Percentiles rank a stretch among this genome's conserved stretches.
These are phyloP conservation scores for Cebuella pygmaea DNA, from an alignment of 2,797 vertebrate genomes.

Conservation along the genomic window DNA sequence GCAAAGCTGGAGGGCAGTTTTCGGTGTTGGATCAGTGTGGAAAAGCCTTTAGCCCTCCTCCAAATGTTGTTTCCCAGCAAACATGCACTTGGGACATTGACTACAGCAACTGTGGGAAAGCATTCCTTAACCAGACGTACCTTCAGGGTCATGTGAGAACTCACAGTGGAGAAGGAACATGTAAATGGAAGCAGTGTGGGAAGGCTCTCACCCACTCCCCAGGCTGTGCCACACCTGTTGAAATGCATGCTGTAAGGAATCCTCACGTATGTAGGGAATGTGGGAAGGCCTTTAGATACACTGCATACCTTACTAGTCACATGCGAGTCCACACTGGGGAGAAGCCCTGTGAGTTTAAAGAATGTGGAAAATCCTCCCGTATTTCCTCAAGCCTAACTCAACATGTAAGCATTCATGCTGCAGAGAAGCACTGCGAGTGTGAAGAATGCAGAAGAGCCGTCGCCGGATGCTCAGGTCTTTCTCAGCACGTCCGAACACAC, in stretches of 20 bases:
- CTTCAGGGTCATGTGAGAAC: not conserved
- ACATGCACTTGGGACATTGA: not conserved
- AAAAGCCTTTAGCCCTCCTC: not conserved
- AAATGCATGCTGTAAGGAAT: not conserved
- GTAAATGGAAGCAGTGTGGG: not conserved
- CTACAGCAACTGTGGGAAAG: not conserved
- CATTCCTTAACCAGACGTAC: not conserved
- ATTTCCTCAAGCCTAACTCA: not conserved
- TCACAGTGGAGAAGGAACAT: not conserved
- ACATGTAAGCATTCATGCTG: slow-evolving; percentile 30
- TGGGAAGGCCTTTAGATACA: slow-evolving; percentile 27
- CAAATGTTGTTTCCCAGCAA: not conserved
- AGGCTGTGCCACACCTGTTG: not conserved
- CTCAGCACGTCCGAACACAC: not conserved
- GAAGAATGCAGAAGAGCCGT: slow-evolving; percentile 23
- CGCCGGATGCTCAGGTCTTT: not conserved
- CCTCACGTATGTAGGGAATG: not conserved
- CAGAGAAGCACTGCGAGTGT: slow-evolving; percentile 34
- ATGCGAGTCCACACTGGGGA: slow-evolving; percentile 26
- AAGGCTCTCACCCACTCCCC: not conserved
- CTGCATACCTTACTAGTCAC: slow-evolving; percentile 39
- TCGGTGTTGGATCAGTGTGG: not conserved
- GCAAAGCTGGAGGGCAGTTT: not conserved
- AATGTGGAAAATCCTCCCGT: slow-evolving; percentile 38
- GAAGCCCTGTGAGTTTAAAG: slow-evolving; percentile 43